Conservation (phyloP, 2,113 vertebrate species). For the Pipra filicauda region DNA sequence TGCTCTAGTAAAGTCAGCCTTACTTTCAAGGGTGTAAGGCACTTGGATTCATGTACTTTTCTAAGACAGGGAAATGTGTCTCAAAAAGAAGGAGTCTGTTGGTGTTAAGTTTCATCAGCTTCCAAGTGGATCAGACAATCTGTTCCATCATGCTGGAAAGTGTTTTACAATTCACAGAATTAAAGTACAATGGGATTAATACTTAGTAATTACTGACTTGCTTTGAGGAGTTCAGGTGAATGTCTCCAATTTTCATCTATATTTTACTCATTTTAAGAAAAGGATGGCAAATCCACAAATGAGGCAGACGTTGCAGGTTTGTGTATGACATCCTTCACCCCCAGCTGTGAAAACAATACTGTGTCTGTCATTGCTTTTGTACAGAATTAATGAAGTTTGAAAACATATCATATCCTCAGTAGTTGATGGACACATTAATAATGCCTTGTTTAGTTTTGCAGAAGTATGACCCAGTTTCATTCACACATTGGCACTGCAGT, state of each 20-base stretch:
- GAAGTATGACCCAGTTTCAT: conserved; percentile 60
- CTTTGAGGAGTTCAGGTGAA: conserved; percentile 14
- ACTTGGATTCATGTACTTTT: neutral
- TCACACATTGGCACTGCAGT: conserved; percentile 1
- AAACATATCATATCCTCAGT: conserved; percentile 52
- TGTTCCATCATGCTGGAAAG: conserved; percentile 1
- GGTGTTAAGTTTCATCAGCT: neutral
- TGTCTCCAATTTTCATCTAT: neutral
- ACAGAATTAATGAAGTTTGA: conserved; percentile 71
- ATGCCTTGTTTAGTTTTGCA: conserved; percentile 50
- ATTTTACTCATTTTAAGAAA: conserved; percentile 22
- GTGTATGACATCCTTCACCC: neutral
- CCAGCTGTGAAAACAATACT: neutral
- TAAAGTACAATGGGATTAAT: conserved; percentile 8
- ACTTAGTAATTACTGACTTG: conserved; percentile 28
- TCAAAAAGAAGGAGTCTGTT: neutral
- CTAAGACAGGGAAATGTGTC: neutral
- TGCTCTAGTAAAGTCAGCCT: neutral
- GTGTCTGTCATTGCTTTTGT: conserved; percentile 39
- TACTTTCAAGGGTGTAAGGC: neutral
- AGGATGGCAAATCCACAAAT: neutral
- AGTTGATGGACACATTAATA: conserved; percentile 67
- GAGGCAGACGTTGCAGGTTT: neutral
- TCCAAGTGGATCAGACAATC: neutral
- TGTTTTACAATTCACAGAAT: conserved; percentile 38